Base-by-base conservation (phyloP, 1,140 invertebrate genomes). In the Parapsyche elsis region DNA sequence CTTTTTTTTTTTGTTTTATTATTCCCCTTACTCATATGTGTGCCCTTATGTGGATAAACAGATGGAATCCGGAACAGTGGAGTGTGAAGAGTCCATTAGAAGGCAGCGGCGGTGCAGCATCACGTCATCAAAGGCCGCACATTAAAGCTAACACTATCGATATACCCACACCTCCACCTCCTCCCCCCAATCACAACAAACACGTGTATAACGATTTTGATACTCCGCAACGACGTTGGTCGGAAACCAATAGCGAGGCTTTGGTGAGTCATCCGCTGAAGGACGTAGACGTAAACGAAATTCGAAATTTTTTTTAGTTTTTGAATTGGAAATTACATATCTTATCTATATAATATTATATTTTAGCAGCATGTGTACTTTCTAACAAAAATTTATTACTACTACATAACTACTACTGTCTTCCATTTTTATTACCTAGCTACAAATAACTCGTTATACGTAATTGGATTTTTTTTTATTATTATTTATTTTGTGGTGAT, bases 71-170 rank as follows among this genome's bases (percentile, higher is more conserved):
- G 88, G 80, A 85, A n/a, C 23, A 21, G 85, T 79, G 85, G 87
- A 84, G 87, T 86, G 78, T 85, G 89, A 87, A 87, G 86, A 81
- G 85, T 88, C 75, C 87, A 82, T 81, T 89, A 84, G 84, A 85
- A 4, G 84, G 83, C 84, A 82, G 84, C 89, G 84, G 81, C n/a
- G 84, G 73, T 81, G 53, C 14, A 75, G 45, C 44, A 9, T 7
- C 84, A 83, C 83, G 87, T 81, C 85, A 90, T 82, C 59, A 61
- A 88, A 79, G 91, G 84, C 86, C 91, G 84, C 83, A 91, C 89
- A 85, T 85, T 64, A 93, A 93, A 87, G 91, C 89, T 84, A 92
- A 90, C 87, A 93, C 88, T 16, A 90, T 91, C 84, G 89, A 90
- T 81, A 87, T 91, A 81, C 90, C 90, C 5, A 86, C 89, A 23